A percentile compares a stretch with the other conserved stretches of the same genome.
phyloP scores from a whole-genome alignment of 1,140 invertebrate genomes.

The Nasonia vitripennis region DNA sequence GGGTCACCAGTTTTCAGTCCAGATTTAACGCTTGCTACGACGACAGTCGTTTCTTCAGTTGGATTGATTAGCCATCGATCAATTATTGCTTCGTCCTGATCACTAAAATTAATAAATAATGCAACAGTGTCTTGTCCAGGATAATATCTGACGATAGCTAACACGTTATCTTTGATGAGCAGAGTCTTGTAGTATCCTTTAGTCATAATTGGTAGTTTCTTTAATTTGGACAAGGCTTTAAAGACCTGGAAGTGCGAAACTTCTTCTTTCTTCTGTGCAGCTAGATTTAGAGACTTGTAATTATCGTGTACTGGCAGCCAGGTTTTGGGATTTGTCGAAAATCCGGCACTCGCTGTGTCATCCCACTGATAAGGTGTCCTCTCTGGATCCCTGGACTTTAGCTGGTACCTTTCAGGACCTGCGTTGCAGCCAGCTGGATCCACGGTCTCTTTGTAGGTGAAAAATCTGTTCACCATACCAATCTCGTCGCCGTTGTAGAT shows the following conservation, averaged over 20 bases:
- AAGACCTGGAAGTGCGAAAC: slow-evolving; percentile 74
- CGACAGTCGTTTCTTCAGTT: slow-evolving; percentile 52
- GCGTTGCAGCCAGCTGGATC: slow-evolving; percentile 78
- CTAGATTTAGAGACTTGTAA: slow-evolving; percentile 75
- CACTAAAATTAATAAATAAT: slow-evolving; percentile 31
- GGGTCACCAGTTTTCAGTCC: slow-evolving; percentile 34
- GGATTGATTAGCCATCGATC: slow-evolving; percentile 52
- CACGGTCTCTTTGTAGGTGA: slow-evolving; percentile 74
- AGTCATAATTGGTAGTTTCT: slow-evolving; percentile 64
- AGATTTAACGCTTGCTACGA: slow-evolving; percentile 53
- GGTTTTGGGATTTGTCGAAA: slow-evolving; percentile 77
- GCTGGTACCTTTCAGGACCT: slow-evolving; percentile 74
- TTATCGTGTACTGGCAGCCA: slow-evolving; percentile 82
- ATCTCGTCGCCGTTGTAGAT: slow-evolving; percentile 87
- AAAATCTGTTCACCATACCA: slow-evolving; percentile 80
- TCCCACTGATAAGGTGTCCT: slow-evolving; percentile 88
- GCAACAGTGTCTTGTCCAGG: background rate
- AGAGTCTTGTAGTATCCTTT: slow-evolving; percentile 65
- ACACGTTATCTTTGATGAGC: slow-evolving; percentile 58
- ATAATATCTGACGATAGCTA: background rate
- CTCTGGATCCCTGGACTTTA: slow-evolving; percentile 79
- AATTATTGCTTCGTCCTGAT: slow-evolving; percentile 48
- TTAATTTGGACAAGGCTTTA: slow-evolving; percentile 68
- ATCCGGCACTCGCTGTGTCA: slow-evolving; percentile 76
- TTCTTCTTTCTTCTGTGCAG: slow-evolving; percentile 64